These are phyloP conservation scores for Chrysodeixis includens DNA, from an alignment of 2,888 invertebrate genomes.

Conservation along the genomic window DNA sequence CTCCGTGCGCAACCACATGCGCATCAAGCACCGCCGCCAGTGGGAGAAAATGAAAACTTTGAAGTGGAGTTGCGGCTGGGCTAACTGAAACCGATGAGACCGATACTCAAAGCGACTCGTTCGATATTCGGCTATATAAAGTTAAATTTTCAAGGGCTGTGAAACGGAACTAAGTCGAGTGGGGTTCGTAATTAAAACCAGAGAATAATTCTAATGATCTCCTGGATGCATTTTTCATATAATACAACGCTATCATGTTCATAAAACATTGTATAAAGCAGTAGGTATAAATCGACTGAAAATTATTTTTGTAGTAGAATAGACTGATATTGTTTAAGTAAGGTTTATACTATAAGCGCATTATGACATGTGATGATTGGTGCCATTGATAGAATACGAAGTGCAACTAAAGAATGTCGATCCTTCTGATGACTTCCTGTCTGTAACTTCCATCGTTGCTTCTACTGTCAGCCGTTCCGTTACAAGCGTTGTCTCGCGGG, in stretches of 20 bases:
- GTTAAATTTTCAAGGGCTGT: constrained; percentile 71
- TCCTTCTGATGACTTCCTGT: constrained; percentile 77
- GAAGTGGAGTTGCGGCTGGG: constrained; percentile 92
- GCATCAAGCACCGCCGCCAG: constrained; percentile 94
- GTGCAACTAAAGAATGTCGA: constrained; percentile 77
- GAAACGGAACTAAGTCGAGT: constrained; percentile 67
- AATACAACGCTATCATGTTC: constrained; percentile 64
- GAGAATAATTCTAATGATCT: constrained; percentile 74
- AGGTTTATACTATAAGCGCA: constrained; percentile 80
- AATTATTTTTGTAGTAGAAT: constrained; percentile 89
- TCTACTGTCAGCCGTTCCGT: constrained; percentile 49
- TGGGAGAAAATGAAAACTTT: constrained; percentile 96
- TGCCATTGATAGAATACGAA: constrained; percentile 88
- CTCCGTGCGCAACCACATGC: constrained; percentile 96
- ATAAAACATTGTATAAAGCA: constrained; percentile 80
- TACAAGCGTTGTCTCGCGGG: constrained; percentile 35
- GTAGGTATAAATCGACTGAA: constrained; percentile 87
- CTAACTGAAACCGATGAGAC: constrained; percentile 61
- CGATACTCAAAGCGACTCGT: constrained; percentile 30
- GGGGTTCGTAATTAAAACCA: constrained; percentile 65
- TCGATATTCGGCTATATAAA: constrained; percentile 57
- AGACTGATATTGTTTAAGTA: constrained; percentile 88
- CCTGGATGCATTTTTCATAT: constrained; percentile 78
- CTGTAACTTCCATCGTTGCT: constrained; percentile 87
- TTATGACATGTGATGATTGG: constrained; percentile 89